Evolutionary conservation across 1,140 invertebrate species (phyloP).

Genomic region (Dinothrombium tinctorium): DNA sequence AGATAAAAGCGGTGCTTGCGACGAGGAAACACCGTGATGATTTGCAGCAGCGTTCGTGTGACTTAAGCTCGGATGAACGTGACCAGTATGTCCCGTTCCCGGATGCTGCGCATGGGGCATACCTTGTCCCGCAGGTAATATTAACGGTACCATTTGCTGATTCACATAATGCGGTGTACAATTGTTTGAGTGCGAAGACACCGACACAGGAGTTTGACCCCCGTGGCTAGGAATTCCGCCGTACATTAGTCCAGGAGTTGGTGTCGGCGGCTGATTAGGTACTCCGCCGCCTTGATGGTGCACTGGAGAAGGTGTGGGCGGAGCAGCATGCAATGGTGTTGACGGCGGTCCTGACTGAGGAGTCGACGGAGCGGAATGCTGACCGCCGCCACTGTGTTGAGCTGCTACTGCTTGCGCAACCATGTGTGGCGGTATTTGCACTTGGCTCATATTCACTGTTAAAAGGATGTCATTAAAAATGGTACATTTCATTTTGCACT

Average conservation of each 20-base stretch:
- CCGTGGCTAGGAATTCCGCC: too few species aligned
- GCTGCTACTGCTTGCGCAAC: background rate
- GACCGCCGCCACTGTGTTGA: slow-evolving; percentile 1
- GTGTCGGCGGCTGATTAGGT: slow-evolving; percentile 1
- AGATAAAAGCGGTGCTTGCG: too few species aligned
- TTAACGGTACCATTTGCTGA: too few species aligned
- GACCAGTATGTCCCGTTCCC: too few species aligned
- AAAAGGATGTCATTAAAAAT: background rate
- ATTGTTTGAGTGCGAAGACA: too few species aligned
- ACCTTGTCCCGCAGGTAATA: too few species aligned
- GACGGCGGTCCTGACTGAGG: background rate
- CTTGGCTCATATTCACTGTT: background rate
- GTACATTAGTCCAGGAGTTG: background rate
- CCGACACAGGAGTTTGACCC: too few species aligned
- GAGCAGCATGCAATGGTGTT: background rate
- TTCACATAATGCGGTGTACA: too few species aligned
- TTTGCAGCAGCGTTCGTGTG: too few species aligned
- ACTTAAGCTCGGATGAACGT: too few species aligned
- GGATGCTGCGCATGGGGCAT: too few species aligned
- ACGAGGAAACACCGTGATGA: too few species aligned
- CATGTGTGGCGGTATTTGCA: background rate
- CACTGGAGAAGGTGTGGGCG: slow-evolving; percentile 1
- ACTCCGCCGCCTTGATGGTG: background rate
- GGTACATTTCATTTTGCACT: background rate
- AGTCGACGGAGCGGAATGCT: background rate